Evolutionary conservation across 2,113 vertebrate species (phyloP).

Genomic region (Castor canadensis): DNA sequence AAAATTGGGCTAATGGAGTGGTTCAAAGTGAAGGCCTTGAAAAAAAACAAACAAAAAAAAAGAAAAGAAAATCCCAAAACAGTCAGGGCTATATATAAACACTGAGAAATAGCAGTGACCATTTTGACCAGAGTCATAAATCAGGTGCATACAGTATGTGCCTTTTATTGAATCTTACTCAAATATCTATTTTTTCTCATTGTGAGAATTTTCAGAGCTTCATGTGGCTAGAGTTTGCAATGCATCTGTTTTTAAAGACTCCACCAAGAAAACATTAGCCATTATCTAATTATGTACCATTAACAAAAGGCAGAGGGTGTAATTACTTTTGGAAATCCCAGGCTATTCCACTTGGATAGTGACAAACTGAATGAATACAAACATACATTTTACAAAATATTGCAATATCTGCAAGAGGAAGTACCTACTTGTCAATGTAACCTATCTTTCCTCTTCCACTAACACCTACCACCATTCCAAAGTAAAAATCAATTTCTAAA

Average conservation of each 20-base stretch:
- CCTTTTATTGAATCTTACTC: neutral
- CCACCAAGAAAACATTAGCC: neutral
- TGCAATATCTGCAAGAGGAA: neutral
- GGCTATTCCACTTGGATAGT: neutral
- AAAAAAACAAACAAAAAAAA: too few relatives aligned
- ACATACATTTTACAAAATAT: too few relatives aligned
- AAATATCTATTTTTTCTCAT: neutral
- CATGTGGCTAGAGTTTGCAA: neutral
- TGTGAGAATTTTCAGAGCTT: neutral
- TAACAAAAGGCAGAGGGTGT: neutral
- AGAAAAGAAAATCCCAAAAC: too few relatives aligned
- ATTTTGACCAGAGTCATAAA: neutral
- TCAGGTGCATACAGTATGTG: neutral
- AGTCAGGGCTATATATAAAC: too few relatives aligned
- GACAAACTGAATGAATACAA: too few relatives aligned
- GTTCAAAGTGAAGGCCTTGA: too few relatives aligned
- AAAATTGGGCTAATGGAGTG: too few relatives aligned
- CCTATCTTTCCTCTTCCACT: neutral
- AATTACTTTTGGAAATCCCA: neutral
- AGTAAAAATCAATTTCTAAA: slow-evolving; percentile 65
- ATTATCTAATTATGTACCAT: neutral
- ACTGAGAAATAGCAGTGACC: neutral
- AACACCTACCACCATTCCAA: slow-evolving; percentile 34
- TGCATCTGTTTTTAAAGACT: slow-evolving; percentile 12
- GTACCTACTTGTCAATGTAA: neutral